Base-by-base conservation (phyloP, 2,797 vertebrate species). In the Liasis olivaceus region DNA sequence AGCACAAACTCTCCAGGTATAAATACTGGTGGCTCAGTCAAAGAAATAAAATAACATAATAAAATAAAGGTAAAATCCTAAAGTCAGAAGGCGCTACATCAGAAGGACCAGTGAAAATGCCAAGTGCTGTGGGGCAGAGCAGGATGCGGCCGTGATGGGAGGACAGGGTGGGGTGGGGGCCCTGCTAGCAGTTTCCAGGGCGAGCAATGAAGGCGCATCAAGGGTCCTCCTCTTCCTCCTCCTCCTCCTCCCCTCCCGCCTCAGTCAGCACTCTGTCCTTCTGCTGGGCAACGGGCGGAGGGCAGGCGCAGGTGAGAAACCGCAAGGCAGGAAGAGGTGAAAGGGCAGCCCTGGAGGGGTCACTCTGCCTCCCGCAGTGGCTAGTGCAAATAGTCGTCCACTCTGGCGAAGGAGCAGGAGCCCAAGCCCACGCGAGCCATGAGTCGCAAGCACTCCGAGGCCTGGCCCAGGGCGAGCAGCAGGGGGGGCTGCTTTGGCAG, bases 351-450 rank as follows among this genome's bases (percentile, higher is more conserved):
- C 96, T 95, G 95, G 85, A 47, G 87, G 95, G 42, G 81, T 91
- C 91, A 58, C 89, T 93, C 97, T 96, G 94, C 95, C 98, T 97
- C 97, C 97, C 96, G 97, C 95, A 95, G 93, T 96, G 97, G 98
- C 98, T 99, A 99, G 98, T 99, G 99, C 99, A 99, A 98, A 98
- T 99, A 99, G 98, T 99, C 99, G 91, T 99, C 99, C 24, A 99
- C 98, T 98, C 99, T 99, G 98, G 99, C 99, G 91, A 99, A 99
- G 94, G 99, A 99, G 97, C 99, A 99, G 96, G 99, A 99, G 86
- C 99, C 99, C 94, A 99, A 98, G 92, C 99, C 99, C 89, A 99
- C 99, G 0, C 98, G 98, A 87, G 99, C 99, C 99, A 99, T 99
- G 89, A 99, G 99, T 97, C 99, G 98, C 95, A 99, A 98, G 95